phyloP scores from a whole-genome alignment of 2,113 vertebrate species.

The Rhegmatorhina hoffmannsi region DNA sequence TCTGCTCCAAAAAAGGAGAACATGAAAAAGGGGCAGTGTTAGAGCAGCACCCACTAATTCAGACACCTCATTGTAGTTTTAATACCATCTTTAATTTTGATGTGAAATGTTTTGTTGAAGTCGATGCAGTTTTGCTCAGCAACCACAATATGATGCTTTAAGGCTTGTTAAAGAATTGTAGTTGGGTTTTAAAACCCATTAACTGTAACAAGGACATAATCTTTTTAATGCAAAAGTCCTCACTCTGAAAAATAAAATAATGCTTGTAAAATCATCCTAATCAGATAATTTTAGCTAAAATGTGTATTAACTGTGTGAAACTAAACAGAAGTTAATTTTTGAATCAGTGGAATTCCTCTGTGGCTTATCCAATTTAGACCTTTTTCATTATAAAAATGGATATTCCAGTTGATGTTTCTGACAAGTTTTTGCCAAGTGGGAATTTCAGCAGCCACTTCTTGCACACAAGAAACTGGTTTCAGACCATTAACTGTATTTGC shows the following conservation, averaged over 20 bases:
- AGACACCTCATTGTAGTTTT: background rate
- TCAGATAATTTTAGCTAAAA: slow-evolving; percentile 50
- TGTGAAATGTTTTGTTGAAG: background rate
- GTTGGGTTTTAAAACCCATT: slow-evolving; percentile 49
- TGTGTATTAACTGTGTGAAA: slow-evolving; percentile 26
- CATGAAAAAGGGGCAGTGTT: background rate
- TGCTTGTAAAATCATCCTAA: slow-evolving; percentile 12
- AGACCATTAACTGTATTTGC: slow-evolving; percentile 40
- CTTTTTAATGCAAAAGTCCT: slow-evolving; percentile 22
- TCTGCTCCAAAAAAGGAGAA: background rate
- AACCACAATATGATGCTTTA: slow-evolving; percentile 39
- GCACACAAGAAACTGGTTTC: background rate
- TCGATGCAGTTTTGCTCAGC: background rate
- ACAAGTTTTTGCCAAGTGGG: slow-evolving; percentile 10
- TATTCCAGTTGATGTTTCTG: slow-evolving; percentile 24
- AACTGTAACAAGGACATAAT: slow-evolving; percentile 54
- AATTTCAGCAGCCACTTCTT: background rate
- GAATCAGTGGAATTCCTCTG: slow-evolving; percentile 20
- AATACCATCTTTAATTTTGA: background rate
- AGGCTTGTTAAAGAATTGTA: slow-evolving; percentile 40
- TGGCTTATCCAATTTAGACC: slow-evolving; percentile 45
- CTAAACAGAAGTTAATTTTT: slow-evolving; percentile 35
- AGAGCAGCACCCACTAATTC: background rate
- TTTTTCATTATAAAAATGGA: slow-evolving; percentile 19
- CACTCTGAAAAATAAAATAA: background rate